Evolutionary conservation across 1,140 invertebrate genomes (phyloP).

Genomic region (Zophobas morio): DNA sequence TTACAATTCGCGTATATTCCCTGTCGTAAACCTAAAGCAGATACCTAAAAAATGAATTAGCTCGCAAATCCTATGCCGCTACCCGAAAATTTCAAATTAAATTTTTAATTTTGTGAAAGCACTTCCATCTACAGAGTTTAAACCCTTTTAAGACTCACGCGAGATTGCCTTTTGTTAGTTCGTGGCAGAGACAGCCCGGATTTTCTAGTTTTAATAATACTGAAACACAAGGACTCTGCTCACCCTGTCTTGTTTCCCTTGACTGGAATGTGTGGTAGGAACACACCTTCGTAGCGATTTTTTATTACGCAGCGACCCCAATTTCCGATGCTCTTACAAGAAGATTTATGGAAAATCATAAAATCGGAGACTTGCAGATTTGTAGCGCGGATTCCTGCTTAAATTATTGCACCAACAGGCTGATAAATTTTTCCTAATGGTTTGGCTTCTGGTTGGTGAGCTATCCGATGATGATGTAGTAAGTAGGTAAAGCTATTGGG

Average conservation of each 20-base stretch:
- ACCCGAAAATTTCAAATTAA: constrained; percentile 19
- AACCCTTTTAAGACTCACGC: constrained; percentile 21
- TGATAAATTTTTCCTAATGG: background rate
- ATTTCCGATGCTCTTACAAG: too few relatives aligned
- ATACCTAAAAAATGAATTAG: constrained; percentile 6
- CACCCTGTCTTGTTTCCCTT: background rate
- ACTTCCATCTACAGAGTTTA: constrained; percentile 15
- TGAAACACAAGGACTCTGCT: background rate
- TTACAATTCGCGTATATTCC: too few relatives aligned
- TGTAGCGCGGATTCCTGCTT: background rate
- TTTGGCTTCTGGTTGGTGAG: constrained; percentile 4
- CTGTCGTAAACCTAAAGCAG: background rate
- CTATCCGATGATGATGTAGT: background rate
- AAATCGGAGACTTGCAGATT: background rate
- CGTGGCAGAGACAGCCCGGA: background rate
- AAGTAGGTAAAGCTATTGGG: constrained; percentile 1
- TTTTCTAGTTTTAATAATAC: constrained; percentile 25
- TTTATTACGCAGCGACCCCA: too few relatives aligned
- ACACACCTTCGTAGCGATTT: background rate
- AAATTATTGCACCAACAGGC: background rate
- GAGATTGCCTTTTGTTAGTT: constrained; percentile 33
- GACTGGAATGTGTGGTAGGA: background rate
- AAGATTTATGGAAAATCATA: too few relatives aligned
- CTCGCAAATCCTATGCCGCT: constrained; percentile 1
- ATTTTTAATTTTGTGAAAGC: constrained; percentile 30